These are phyloP conservation scores for Cerastoderma edule DNA, from an alignment of 2,888 invertebrate genomes.

Conservation along the genomic window DNA sequence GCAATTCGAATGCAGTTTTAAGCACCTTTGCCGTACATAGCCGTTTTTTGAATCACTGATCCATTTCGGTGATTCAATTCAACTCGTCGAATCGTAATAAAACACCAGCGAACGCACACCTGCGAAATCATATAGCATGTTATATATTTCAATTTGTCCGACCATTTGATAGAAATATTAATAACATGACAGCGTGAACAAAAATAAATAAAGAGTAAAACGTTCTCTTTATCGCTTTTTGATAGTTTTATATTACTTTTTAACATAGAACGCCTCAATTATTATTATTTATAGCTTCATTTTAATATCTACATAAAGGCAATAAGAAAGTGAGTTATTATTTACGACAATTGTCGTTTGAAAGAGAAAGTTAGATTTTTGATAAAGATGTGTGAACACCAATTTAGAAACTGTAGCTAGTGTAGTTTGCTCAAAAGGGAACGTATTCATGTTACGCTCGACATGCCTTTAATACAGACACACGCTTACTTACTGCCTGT, in stretches of 20 bases:
- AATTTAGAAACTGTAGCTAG: no score
- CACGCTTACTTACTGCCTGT: no score
- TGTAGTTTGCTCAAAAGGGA: no score
- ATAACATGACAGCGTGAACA: slow-evolving; percentile 14
- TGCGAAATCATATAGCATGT: not conserved
- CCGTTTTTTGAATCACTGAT: no score
- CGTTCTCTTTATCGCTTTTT: slow-evolving; percentile 25
- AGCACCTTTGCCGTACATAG: no score
- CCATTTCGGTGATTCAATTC: no score
- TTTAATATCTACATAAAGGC: slow-evolving; percentile 20
- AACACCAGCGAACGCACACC: not conserved
- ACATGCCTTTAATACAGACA: no score
- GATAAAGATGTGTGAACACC: slow-evolving; percentile 42
- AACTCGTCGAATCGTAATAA: no score
- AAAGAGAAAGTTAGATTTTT: slow-evolving; percentile 25
- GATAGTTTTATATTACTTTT: slow-evolving; percentile 38
- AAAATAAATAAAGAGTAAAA: slow-evolving; percentile 26
- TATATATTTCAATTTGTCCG: not conserved
- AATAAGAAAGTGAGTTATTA: slow-evolving; percentile 12
- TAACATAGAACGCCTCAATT: slow-evolving; percentile 26
- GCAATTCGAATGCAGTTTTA: no score
- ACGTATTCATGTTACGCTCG: no score
- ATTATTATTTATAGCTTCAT: slow-evolving; percentile 39
- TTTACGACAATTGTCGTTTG: slow-evolving; percentile 1
- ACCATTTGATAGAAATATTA: slow-evolving; percentile 12